Conservation (phyloP, 2,113 vertebrate species). For the Onychorhynchus coronatus region DNA sequence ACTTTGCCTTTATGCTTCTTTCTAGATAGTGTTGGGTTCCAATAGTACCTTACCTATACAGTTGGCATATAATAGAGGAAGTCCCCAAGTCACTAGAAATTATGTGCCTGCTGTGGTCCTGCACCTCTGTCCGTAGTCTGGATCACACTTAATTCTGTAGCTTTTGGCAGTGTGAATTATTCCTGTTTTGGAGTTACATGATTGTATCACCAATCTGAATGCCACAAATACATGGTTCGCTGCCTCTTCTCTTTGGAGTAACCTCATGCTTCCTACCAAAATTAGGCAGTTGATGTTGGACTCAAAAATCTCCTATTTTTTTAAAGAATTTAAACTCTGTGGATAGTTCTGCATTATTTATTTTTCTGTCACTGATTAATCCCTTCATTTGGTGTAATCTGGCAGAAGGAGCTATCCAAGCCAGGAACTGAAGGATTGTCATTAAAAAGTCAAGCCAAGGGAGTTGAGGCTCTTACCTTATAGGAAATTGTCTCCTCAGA, state of each 20-base stretch:
- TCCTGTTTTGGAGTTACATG: slow-evolving; percentile 18
- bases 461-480: neutral
- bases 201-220: slow-evolving; percentile 9
- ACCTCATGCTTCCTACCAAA: slow-evolving; percentile 67
- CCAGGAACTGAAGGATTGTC: neutral
- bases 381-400: neutral
- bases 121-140: neutral
- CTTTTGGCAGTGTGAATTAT: slow-evolving; percentile 18
- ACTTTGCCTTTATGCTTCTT: neutral
- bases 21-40: neutral
- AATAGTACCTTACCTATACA: neutral
- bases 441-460: neutral
- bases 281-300: slow-evolving; percentile 47
- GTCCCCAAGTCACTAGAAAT: neutral
- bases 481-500: neutral
- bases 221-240: slow-evolving; percentile 45
- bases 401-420: neutral
- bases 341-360: neutral
- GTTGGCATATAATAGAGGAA: neutral
- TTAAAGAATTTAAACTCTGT: neutral
- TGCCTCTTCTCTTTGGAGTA: slow-evolving; percentile 34
- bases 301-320: neutral
- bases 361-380: slow-evolving; percentile 9
- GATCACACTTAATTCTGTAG: slow-evolving; percentile 2
- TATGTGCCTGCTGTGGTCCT: neutral